Conservation (phyloP, 92 coral and sea anemone species). For the Parazoanthus swiftii region DNA sequence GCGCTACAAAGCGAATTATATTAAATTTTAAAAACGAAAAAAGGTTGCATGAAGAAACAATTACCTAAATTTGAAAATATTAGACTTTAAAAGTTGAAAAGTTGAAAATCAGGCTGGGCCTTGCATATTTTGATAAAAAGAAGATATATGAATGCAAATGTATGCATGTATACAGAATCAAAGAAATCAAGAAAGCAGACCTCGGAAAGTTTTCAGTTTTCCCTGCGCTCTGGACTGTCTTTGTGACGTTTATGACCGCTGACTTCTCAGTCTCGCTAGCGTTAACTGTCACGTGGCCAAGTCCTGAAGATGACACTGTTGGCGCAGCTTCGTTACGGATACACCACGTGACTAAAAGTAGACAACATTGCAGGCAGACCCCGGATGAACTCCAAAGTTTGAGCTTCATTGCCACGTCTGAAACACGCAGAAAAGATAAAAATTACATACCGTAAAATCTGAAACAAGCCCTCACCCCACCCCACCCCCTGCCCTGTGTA, state of each 20-base stretch:
- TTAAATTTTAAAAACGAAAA: too few species aligned
- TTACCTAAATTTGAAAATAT: too few species aligned
- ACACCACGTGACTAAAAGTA: neutral
- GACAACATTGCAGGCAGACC: neutral
- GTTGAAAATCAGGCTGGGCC: too few species aligned
- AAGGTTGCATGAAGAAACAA: too few species aligned
- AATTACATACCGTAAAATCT: neutral
- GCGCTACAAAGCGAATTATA: too few species aligned
- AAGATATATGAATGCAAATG: too few species aligned
- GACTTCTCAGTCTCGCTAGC: constrained; percentile 8
- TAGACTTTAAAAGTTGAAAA: too few species aligned
- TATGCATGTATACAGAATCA: too few species aligned
- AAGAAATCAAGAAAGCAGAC: neutral
- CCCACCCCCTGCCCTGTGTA: neutral
- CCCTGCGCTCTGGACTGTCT: neutral
- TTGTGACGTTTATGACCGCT: neutral
- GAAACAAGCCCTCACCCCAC: neutral
- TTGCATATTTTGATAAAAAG: neutral
- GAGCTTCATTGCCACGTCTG: constrained; percentile 24
- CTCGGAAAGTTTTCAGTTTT: neutral
- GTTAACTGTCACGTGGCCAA: neutral
- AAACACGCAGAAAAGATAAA: neutral
- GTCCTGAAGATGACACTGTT: constrained; percentile 1
- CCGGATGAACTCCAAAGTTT: neutral
- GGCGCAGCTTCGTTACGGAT: neutral